These are phyloP conservation scores for Ptilonorhynchus violaceus DNA, from an alignment of 2,113 vertebrate species.

Conservation along the genomic window DNA sequence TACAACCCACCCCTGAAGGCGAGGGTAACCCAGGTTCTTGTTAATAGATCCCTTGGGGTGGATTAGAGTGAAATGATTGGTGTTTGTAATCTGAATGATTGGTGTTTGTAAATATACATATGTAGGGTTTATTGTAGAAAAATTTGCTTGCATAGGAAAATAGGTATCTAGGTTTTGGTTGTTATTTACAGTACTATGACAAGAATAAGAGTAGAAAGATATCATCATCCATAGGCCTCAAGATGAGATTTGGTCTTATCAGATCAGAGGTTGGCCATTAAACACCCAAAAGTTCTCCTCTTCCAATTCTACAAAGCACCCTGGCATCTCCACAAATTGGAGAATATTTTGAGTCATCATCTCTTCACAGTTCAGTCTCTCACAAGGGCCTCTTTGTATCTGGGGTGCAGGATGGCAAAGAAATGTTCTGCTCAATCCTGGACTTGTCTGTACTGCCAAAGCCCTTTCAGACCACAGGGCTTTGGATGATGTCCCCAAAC, in stretches of 20 bases:
- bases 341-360: neutral
- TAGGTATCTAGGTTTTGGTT: neutral
- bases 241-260: neutral
- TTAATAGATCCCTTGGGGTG: neutral
- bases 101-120: neutral
- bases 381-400: neutral
- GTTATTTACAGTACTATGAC: neutral
- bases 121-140: neutral
- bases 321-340: neutral
- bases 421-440: neutral
- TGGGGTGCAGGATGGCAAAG: neutral
- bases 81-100: neutral
- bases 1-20: neutral
- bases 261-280: neutral
- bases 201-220: neutral
- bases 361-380: neutral
- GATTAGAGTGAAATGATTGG: neutral
- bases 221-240: neutral
- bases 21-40: neutral
- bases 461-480: neutral
- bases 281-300: neutral
- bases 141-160: neutral
- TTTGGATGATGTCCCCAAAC: neutral
- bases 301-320: neutral
- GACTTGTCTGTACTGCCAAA: neutral